Percentiles rank a stretch among this genome's conserved stretches.
Evolutionary conservation across 1,140 invertebrate species (phyloP).

Genomic region (Philopotamus ludificatus): DNA sequence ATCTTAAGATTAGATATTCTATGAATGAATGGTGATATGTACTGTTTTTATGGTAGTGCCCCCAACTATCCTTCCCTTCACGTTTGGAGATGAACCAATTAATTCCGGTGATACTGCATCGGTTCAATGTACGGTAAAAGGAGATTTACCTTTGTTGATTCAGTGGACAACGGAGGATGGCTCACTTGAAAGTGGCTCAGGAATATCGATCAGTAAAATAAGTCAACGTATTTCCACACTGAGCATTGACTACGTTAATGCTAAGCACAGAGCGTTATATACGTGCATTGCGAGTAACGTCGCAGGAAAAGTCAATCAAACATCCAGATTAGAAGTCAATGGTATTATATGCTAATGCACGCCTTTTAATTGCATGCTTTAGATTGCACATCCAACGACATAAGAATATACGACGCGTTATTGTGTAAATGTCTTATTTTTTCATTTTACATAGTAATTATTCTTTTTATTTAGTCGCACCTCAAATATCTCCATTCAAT

Average conservation of each 20-base stretch:
- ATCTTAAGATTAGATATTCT: no score
- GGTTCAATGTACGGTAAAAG: conserved; percentile 72
- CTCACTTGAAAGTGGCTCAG: conserved; percentile 49
- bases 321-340: conserved; percentile 52
- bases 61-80: conserved; percentile 68
- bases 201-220: conserved; percentile 50
- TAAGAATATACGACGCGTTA: background rate
- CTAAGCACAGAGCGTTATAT: conserved; percentile 56
- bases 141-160: conserved; percentile 67
- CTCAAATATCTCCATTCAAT: conserved; percentile 63
- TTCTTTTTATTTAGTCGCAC: conserved; percentile 56
- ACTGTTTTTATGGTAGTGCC: background rate
- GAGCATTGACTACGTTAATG: conserved; percentile 59
- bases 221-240: conserved; percentile 58
- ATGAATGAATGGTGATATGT: no score
- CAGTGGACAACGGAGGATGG: conserved; percentile 66
- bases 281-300: conserved; percentile 60
- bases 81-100: conserved; percentile 65
- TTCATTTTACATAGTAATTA: conserved; percentile 16
- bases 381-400: background rate
- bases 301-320: conserved; percentile 52
- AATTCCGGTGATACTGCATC: conserved; percentile 72
- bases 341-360: conserved; percentile 44
- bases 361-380: background rate
- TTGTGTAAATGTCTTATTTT: conserved; percentile 8